These are phyloP conservation scores for Ariopsis seemanni DNA, from an alignment of 2,113 vertebrate genomes.

Conservation along the genomic window DNA sequence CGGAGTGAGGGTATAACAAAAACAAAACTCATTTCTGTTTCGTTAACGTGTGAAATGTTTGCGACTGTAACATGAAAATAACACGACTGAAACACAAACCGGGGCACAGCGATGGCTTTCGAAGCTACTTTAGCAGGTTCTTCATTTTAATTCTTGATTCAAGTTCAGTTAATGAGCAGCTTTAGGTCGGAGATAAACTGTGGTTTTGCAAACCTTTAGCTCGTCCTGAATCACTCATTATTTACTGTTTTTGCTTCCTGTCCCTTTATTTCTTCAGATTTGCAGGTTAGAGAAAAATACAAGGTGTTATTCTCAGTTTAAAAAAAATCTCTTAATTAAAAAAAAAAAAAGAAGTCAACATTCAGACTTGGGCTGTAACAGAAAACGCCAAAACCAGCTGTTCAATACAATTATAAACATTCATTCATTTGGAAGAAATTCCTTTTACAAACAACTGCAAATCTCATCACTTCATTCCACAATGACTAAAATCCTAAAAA, in stretches of 20 bases:
- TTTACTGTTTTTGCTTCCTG: background rate
- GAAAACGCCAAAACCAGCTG: background rate
- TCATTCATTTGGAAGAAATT: background rate
- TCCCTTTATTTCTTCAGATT: conserved; percentile 2
- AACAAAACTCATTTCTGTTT: no score
- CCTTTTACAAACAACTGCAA: background rate
- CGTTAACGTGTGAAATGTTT: no score
- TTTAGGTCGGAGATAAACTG: background rate
- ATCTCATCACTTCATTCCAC: background rate
- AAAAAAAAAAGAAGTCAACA: no score
- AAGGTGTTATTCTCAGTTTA: no score
- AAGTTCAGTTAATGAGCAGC: background rate
- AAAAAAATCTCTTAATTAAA: no score
- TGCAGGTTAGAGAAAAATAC: background rate
- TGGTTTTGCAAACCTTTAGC: no score
- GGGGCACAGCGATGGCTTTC: background rate
- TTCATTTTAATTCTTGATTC: background rate
- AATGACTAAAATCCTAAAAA: background rate
- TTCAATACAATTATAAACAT: background rate
- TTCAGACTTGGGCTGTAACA: background rate
- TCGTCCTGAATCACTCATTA: background rate
- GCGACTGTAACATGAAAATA: no score
- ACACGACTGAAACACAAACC: no score
- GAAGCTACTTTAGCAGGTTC: background rate
- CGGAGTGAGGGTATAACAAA: no score